Conservation (phyloP, 2,113 vertebrate genomes). For the Lepisosteus oculatus region DNA sequence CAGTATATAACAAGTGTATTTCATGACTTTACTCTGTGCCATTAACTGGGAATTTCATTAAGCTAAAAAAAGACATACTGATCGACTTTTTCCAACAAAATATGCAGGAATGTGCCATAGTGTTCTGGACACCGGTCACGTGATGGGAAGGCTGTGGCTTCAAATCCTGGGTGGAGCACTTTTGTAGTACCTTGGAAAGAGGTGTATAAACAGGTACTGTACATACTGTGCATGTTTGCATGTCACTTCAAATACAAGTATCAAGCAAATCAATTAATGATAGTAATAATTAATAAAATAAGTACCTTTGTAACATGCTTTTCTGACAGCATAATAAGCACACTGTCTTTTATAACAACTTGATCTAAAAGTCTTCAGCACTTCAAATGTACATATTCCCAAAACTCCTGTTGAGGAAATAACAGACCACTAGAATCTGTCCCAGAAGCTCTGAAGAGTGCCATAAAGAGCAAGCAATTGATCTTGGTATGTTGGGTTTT, state of each 20-base stretch:
- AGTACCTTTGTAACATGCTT: conserved; percentile 16
- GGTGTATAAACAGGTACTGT: no score
- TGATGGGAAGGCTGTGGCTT: no score
- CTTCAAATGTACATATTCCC: conserved; percentile 21
- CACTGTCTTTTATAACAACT: conserved; percentile 35
- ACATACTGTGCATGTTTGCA: no score
- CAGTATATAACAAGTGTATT: background rate
- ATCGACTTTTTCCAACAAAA: background rate
- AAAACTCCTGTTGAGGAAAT: background rate
- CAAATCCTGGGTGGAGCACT: no score
- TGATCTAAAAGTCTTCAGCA: conserved; percentile 27
- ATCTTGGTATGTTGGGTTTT: background rate
- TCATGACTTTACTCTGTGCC: background rate
- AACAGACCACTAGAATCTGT: background rate
- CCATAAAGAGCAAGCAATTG: background rate
- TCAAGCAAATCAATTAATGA: no score
- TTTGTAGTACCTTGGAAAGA: no score
- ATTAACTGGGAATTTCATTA: background rate
- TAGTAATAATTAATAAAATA: no score
- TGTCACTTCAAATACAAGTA: no score
- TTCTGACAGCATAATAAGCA: conserved; percentile 48
- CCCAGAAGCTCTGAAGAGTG: background rate
- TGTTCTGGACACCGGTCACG: no score
- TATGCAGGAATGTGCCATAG: no score
- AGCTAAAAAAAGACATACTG: conserved; percentile 5